Evolutionary conservation across 2,113 vertebrate species (phyloP).

Genomic region (Raja brachyura): DNA sequence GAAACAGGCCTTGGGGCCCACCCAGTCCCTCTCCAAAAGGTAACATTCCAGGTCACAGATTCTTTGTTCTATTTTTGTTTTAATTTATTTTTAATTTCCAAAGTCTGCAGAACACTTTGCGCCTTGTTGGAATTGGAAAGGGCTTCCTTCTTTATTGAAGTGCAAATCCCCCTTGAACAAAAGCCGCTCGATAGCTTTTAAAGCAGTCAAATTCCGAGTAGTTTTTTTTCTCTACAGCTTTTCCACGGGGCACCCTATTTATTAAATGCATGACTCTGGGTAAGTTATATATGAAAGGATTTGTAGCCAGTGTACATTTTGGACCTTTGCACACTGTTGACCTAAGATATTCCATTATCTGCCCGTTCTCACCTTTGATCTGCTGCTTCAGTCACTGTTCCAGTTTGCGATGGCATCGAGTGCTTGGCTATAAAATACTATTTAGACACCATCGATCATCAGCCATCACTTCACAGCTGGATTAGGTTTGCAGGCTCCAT

Average conservation of each 20-base stretch:
- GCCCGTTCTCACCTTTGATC: constrained; percentile 11
- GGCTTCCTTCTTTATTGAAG: not conserved
- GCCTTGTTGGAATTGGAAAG: not conserved
- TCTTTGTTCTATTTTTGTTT: too few relatives aligned
- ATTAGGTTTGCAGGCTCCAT: not conserved
- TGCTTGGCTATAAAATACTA: constrained; percentile 19
- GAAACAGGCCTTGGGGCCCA: too few relatives aligned
- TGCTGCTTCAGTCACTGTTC: not conserved
- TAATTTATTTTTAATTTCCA: too few relatives aligned
- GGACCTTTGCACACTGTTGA: not conserved
- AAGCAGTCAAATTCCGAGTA: not conserved
- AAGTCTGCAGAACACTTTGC: too few relatives aligned
- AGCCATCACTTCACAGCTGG: constrained; percentile 15
- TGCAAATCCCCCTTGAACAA: not conserved
- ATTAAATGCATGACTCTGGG: not conserved
- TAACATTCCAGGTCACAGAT: too few relatives aligned
- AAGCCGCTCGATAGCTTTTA: not conserved
- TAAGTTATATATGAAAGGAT: not conserved
- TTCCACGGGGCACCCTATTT: not conserved
- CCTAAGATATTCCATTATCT: not conserved
- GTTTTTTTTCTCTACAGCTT: too few relatives aligned
- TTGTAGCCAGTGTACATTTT: not conserved
- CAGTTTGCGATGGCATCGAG: not conserved
- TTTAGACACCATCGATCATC: constrained; percentile 30
- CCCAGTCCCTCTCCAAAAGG: too few relatives aligned